Evolutionary conservation across 2,888 invertebrate genomes (phyloP), one percentile per base, ranked within the genome.

Genomic region (Entomobrya multifasciata): DNA sequence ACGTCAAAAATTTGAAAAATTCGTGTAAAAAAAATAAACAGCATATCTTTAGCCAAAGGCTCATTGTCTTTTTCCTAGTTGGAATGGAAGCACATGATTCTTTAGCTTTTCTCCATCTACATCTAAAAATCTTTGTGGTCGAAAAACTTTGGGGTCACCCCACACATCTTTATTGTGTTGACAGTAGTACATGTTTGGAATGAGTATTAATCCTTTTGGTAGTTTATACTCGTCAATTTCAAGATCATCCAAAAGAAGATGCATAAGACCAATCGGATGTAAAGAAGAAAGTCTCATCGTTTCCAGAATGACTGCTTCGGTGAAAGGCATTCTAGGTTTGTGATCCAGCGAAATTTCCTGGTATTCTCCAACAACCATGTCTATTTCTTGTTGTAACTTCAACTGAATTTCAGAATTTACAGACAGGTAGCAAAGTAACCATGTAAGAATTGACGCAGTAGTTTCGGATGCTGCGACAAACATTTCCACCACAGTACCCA

Each of bases 61-160:
- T n/a, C n/a, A n/a, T n/a, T n/a, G n/a, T n/a, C n/a, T n/a, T n/a
- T n/a, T n/a, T n/a, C n/a, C n/a, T n/a, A n/a, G n/a, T n/a, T n/a
- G n/a, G n/a, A n/a, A n/a, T n/a, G n/a, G n/a, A n/a, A n/a, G n/a
- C n/a, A n/a, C n/a, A n/a, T n/a, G n/a, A n/a, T n/a, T n/a, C n/a
- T n/a, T n/a, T n/a, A n/a, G n/a, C n/a, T n/a, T n/a, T n/a, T n/a
- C n/a, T n/a, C n/a, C n/a, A n/a, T n/a, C n/a, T n/a, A n/a, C n/a
- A n/a, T n/a, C 27, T n/a, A 89, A 72, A 47, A 87, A 89, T 44
- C 89, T 20, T n/a, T 89, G 88, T 0, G 89, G 89, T n/a, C 81
- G 47, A 57, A 89, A 89, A 5, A 72, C 74, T 1, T 86, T 20
- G 0, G 87, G 82, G 22, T 87, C 81, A 15, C 86, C 86, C 89